Evolutionary conservation across 2,888 invertebrate genomes (phyloP), one percentile per base, ranked within the genome.

Genomic region (Tuberolachnus salignus): DNA sequence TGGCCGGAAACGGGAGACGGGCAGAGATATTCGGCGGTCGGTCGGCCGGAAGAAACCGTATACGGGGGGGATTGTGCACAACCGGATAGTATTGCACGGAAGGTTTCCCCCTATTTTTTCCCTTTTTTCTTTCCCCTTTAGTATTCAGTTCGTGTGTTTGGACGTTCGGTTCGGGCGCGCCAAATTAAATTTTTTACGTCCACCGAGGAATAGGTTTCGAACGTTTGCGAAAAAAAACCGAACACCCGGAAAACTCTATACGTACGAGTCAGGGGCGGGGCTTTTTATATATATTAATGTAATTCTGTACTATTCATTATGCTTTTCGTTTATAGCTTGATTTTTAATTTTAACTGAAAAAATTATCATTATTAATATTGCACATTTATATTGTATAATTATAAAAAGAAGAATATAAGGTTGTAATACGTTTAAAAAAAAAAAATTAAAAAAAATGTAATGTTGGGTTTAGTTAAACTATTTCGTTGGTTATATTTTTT

Each of bases 1-100:
- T 44, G 21, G 26, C 74, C 53, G 74, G 55, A 64, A 75, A 55
- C 53, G 63, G 23, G 53, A 49, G 73, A 61, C 46, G 59, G n/a
- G 19, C 1, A 34, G 14, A 69, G 19, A 51, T 55, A 57, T 71
- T 71, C 70, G 44, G 57, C 9, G 70, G 44, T 71, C 26, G 73
- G 44, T 75, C 49, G 26, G 46, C 74, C 74, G 74, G 74, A 66
- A 75, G 55, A 66, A 73, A 75, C 55, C 66, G 66, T 66, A 55
- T 55, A 75, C 44, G 74, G 46, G 23, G 42, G 55, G 55, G 66
- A 64, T 44, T 44, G 53, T 21, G n/a, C 11, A 44, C 21, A 44
- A 51, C 74, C 55, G 74, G 73, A 74, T 63, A 34, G 34, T 4
- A 34, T 4, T 34, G 44, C 23, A 72, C 59, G 49, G 71, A 72